Percentiles rank a stretch among this genome's conserved stretches.
phyloP scores from a whole-genome alignment of 1,140 invertebrate species.

The Ips typographus region DNA sequence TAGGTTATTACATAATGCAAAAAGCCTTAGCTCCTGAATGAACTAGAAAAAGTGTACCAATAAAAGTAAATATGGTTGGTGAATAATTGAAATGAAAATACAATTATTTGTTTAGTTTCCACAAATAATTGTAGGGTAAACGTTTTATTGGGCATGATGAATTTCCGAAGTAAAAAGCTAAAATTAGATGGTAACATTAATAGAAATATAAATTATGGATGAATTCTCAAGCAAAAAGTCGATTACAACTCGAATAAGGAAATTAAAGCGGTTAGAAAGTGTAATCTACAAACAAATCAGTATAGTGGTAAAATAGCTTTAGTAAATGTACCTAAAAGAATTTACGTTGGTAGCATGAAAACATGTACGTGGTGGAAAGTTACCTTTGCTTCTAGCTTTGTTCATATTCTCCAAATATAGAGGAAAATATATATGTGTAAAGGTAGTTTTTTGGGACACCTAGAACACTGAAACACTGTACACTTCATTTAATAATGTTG shows the following conservation, averaged over 20 bases:
- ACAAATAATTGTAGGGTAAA: neutral
- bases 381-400: constrained; percentile 31
- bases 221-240: neutral
- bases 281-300: neutral
- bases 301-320: neutral
- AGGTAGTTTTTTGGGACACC: constrained; percentile 3
- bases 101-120: no score
- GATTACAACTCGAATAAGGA: neutral
- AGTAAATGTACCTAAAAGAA: neutral
- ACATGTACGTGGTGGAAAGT: constrained; percentile 2
- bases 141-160: neutral
- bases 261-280: no score
- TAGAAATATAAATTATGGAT: constrained; percentile 4
- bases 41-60: no score
- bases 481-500: constrained; percentile 30
- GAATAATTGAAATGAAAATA: no score
- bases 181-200: neutral
- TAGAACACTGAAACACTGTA: constrained; percentile 22
- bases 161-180: neutral
- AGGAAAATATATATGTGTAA: constrained; percentile 6
- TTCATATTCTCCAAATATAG: constrained; percentile 29
- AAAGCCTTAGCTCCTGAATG: no score
- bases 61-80: no score
- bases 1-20: no score
- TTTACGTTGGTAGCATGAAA: constrained; percentile 3